Percentiles rank a stretch among this genome's conserved stretches.
Evolutionary conservation across 2,888 invertebrate species (phyloP).

Genomic region (Adelognathus sp.): DNA sequence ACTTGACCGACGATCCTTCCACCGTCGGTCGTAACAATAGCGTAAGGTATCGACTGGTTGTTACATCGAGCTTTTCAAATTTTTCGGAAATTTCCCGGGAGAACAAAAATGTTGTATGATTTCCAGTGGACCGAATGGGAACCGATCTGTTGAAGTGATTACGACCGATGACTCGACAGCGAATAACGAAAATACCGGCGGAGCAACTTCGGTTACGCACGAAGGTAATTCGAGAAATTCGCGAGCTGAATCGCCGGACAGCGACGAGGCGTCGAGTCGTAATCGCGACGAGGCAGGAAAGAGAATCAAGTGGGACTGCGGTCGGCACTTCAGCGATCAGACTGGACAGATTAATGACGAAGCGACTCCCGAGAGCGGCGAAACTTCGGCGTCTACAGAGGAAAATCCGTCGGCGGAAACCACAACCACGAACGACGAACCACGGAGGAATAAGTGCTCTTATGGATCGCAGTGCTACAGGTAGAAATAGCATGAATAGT

Average conservation of each 20-base stretch:
- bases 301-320: constrained; percentile 66
- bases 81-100: background rate
- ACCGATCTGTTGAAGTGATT: constrained; percentile 11
- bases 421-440: background rate
- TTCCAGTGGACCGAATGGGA: constrained; percentile 18
- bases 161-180: background rate
- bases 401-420: constrained; percentile 30
- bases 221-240: background rate
- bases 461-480: constrained; percentile 86
- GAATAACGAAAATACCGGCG: background rate
- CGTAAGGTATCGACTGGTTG: constrained; percentile 5
- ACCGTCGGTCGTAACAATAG: background rate
- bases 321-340: constrained; percentile 62
- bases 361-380: background rate
- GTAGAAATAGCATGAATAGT: constrained; percentile 74
- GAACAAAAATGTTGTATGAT: background rate
- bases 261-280: background rate
- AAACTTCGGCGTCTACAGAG: constrained; percentile 1
- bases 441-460: constrained; percentile 83
- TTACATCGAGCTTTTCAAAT: background rate
- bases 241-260: background rate
- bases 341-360: constrained; percentile 34
- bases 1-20: constrained; percentile 35
- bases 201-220: background rate
- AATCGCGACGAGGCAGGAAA: constrained; percentile 60